Conservation (phyloP, 2,888 invertebrate genomes). For the Mythimna lalbum region DNA sequence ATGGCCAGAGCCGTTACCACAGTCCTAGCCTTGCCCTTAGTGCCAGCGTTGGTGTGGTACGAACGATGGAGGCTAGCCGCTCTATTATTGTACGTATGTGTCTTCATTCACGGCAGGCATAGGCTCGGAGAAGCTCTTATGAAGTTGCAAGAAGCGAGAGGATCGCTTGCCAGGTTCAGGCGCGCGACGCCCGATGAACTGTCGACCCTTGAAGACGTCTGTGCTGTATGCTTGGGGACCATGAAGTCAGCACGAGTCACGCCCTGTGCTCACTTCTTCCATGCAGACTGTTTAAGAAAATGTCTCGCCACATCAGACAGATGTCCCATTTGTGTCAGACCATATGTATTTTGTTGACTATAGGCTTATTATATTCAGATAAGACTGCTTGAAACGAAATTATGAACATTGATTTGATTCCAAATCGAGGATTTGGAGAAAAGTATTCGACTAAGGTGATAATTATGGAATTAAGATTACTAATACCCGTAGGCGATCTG, state of each 20-base stretch:
- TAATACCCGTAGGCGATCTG: conserved; percentile 26
- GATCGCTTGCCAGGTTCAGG: conserved; percentile 91
- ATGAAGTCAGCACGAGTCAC: conserved; percentile 94
- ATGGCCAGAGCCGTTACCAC: conserved; percentile 91
- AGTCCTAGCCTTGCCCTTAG: conserved; percentile 89
- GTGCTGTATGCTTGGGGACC: conserved; percentile 93
- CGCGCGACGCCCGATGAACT: conserved; percentile 93
- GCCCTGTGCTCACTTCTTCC: conserved; percentile 95
- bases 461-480: conserved; percentile 34
- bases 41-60: conserved; percentile 89
- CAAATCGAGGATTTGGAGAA: conserved; percentile 52
- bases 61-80: conserved; percentile 91
- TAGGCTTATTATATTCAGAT: conserved; percentile 62
- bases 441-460: conserved; percentile 60
- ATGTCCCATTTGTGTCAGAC: conserved; percentile 94
- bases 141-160: conserved; percentile 91
- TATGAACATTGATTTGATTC: conserved; percentile 57
- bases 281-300: conserved; percentile 93
- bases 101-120: conserved; percentile 92
- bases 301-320: conserved; percentile 93
- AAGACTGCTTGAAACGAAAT: conserved; percentile 77
- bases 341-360: conserved; percentile 90
- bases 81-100: conserved; percentile 92
- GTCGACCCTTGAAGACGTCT: conserved; percentile 93
- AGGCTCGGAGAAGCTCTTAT: conserved; percentile 89